Conservation (phyloP, 2,888 invertebrate species). For the Cryptocheilus praepositus region DNA sequence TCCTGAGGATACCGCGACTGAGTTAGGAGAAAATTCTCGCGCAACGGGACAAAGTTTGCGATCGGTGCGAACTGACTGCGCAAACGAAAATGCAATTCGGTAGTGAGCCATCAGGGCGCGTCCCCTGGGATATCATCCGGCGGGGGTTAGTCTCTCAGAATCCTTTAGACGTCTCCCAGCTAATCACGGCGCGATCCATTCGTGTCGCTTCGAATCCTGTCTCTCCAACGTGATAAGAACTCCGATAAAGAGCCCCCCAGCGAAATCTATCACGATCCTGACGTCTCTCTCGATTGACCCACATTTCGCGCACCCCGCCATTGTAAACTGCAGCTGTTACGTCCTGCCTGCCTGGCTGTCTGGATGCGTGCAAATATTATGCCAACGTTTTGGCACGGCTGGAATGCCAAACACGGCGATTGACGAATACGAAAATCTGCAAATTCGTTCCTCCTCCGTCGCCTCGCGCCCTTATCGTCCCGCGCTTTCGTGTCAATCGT, state of each 20-base stretch:
- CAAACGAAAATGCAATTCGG: constrained; percentile 19
- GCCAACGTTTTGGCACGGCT: constrained; percentile 14
- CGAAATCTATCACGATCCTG: constrained; percentile 56
- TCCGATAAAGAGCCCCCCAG: constrained; percentile 37
- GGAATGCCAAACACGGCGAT: constrained; percentile 3
- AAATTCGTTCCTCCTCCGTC: not conserved
- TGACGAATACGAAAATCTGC: constrained; percentile 11
- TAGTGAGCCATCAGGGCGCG: too few species aligned
- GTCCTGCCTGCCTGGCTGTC: not conserved
- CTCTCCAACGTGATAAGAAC: constrained; percentile 45
- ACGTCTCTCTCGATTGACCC: constrained; percentile 57
- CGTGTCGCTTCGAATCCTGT: constrained; percentile 42
- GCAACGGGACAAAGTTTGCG: constrained; percentile 22
- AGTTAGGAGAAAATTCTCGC: constrained; percentile 23
- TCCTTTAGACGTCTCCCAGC: constrained; percentile 30
- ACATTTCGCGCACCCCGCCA: constrained; percentile 31
- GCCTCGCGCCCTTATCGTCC: not conserved
- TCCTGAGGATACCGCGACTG: not conserved
- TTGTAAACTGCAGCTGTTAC: constrained; percentile 29
- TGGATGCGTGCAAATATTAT: constrained; percentile 29
- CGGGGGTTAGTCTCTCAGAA: constrained; percentile 29
- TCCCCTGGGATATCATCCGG: constrained; percentile 24
- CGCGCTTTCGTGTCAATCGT: not conserved
- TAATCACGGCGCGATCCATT: constrained; percentile 54
- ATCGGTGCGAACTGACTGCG: not conserved